Evolutionary conservation across 1,140 invertebrate species (phyloP), one percentile per base, ranked within the genome.

Genomic region (Helicoverpa armigera): DNA sequence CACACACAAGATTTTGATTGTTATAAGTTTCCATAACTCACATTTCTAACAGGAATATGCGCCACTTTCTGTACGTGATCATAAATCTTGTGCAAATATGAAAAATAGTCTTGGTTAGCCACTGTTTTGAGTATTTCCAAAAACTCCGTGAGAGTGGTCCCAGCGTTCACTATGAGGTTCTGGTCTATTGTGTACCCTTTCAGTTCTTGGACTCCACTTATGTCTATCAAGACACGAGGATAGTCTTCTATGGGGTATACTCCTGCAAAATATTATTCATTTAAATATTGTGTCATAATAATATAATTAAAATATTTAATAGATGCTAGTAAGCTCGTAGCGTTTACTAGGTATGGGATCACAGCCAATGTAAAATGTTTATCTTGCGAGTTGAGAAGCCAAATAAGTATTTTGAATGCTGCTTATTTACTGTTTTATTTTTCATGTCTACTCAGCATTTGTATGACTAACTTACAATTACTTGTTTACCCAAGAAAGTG

Each of bases 1-100:
- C 35, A 5, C 9, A 43, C 3, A 43, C 35, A 43, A 7, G 35
- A 43, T 43, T 43, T 43, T 43, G 14, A 29, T 23, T 23, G 56
- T 58, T 58, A 23, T 14, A 65, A 48, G 16, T 58, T 23, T 18
- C 23, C 35, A 43, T 3, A 63, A 96, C 95, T 92, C 85, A 91
- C 89, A 94, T 97, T 97, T 91, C 97, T 95, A 9, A 98, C 96
- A 31, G 97, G 95, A 23, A 97, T 95, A 92, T 96, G 97, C 3
- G 97, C 97, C 61, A 97, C 96, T 79, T 97, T 88, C 88, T 97
- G 95, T 31, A 97, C 94, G 84, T 96, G 95, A 23, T 94, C 87
- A 83, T 91, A 90, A 56, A 96, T 84, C 75, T 94, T 88, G 53
- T 86, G 81, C 29, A 90, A 85, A 79, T 92, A 96, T 70, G 72